Percentiles rank a stretch among this genome's conserved stretches.
phyloP scores from a whole-genome alignment of 2,113 vertebrate species.

The Hippocampus mohnikei region DNA sequence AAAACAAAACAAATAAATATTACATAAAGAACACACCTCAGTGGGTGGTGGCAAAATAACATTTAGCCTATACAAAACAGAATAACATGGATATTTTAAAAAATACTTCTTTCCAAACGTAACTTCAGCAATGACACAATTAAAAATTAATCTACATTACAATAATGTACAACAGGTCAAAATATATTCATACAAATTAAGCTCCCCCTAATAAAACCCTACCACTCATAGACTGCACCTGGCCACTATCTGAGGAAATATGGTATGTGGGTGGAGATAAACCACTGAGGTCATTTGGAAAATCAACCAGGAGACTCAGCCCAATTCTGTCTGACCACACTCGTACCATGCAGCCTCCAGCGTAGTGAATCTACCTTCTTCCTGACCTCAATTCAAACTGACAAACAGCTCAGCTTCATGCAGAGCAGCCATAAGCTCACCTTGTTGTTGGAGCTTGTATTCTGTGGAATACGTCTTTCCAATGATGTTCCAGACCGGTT shows the following conservation, averaged over 20 bases:
- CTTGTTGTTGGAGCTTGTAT: slow-evolving; percentile 97
- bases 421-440: slow-evolving; percentile 64
- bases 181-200: neutral
- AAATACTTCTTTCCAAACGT: too few relatives aligned
- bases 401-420: slow-evolving; percentile 34
- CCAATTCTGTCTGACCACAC: slow-evolving; percentile 38
- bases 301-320: slow-evolving; percentile 9
- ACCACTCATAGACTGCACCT: neutral
- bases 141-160: too few relatives aligned
- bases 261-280: slow-evolving; percentile 3
- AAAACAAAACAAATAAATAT: too few relatives aligned
- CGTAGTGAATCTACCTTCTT: slow-evolving; percentile 47
- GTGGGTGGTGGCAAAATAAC: too few relatives aligned
- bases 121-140: too few relatives aligned
- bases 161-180: too few relatives aligned
- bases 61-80: too few relatives aligned
- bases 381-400: slow-evolving; percentile 48
- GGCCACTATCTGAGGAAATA: too few relatives aligned
- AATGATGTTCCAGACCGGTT: slow-evolving; percentile 98
- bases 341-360: slow-evolving; percentile 24
- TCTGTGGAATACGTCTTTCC: slow-evolving; percentile 97
- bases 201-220: neutral
- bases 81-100: too few relatives aligned
- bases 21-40: too few relatives aligned
- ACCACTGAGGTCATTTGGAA: slow-evolving; percentile 7